Conservation (phyloP, 2,797 vertebrate species). For the Karalla daura region DNA sequence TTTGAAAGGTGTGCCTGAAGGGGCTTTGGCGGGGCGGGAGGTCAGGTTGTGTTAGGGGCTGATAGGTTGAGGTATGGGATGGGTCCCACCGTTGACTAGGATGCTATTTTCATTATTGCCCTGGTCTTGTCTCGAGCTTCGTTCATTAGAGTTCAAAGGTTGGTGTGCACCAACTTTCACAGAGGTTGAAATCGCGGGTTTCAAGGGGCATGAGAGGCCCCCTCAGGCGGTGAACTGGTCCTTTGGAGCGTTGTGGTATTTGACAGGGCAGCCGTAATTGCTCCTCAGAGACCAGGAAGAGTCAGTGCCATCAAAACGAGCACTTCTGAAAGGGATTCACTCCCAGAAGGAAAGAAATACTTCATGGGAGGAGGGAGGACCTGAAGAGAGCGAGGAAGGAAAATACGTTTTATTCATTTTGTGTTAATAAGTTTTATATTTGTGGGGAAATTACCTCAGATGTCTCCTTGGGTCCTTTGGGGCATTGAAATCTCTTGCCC, state of each 20-base stretch:
- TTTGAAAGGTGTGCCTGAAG: slow-evolving; percentile 55
- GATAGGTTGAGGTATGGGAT: slow-evolving; percentile 61
- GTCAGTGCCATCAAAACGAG: slow-evolving; percentile 73
- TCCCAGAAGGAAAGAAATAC: slow-evolving; percentile 49
- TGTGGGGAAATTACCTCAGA: slow-evolving; percentile 67
- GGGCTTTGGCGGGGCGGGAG: slow-evolving; percentile 11
- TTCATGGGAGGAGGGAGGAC: slow-evolving; percentile 38
- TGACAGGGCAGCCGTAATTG: slow-evolving; percentile 82
- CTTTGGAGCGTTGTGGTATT: slow-evolving; percentile 73
- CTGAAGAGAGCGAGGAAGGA: slow-evolving; percentile 40
- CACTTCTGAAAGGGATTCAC: slow-evolving; percentile 64
- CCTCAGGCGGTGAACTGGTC: slow-evolving; percentile 68
- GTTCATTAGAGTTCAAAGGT: slow-evolving; percentile 69
- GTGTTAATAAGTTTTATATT: slow-evolving; percentile 71
- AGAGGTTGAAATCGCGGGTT: slow-evolving; percentile 62
- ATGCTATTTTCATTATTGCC: slow-evolving; percentile 65
- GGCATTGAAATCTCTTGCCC: slow-evolving; percentile 48
- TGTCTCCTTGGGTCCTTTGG: slow-evolving; percentile 56
- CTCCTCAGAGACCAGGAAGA: slow-evolving; percentile 76
- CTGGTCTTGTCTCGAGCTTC: slow-evolving; percentile 42
- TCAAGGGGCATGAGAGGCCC: slow-evolving; percentile 64
- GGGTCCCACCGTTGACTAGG: slow-evolving; percentile 46
- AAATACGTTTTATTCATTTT: slow-evolving; percentile 70
- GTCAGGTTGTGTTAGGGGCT: slow-evolving; percentile 37
- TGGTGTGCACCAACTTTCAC: slow-evolving; percentile 63